Evolutionary conservation across 2,113 vertebrate species (phyloP).

Genomic region (Proteles cristata): DNA sequence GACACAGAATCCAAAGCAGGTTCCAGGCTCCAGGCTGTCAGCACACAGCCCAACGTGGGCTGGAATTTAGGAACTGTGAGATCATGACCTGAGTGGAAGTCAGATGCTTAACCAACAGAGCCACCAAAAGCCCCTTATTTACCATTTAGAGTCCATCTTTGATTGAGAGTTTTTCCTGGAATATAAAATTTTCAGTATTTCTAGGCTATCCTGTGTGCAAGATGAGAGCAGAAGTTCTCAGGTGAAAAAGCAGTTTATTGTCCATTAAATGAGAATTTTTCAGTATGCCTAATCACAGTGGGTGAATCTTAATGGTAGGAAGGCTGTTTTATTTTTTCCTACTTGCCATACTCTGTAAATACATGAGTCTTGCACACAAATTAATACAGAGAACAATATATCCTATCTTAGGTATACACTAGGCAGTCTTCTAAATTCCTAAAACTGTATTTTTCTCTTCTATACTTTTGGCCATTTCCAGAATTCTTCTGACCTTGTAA

Average conservation of each 20-base stretch:
- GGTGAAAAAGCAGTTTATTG: not conserved
- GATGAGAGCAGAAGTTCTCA: not conserved
- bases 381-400: not conserved
- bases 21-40: no score
- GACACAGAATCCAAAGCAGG: no score
- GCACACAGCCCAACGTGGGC: no score
- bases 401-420: not conserved
- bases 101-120: no score
- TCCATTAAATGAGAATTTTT: not conserved
- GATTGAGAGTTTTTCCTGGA: not conserved
- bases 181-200: not conserved
- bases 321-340: not conserved
- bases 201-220: not conserved
- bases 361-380: not conserved
- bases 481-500: not conserved
- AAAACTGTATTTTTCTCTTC: not conserved
- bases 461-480: not conserved
- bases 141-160: not conserved
- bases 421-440: not conserved
- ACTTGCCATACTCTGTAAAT: not conserved
- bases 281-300: not conserved
- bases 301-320: not conserved
- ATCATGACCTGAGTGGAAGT: no score
- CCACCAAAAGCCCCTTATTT: no score
- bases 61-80: no score